These are phyloP conservation scores for Petrolisthes manimaculis DNA, from an alignment of 2,888 invertebrate genomes.

Conservation along the genomic window DNA sequence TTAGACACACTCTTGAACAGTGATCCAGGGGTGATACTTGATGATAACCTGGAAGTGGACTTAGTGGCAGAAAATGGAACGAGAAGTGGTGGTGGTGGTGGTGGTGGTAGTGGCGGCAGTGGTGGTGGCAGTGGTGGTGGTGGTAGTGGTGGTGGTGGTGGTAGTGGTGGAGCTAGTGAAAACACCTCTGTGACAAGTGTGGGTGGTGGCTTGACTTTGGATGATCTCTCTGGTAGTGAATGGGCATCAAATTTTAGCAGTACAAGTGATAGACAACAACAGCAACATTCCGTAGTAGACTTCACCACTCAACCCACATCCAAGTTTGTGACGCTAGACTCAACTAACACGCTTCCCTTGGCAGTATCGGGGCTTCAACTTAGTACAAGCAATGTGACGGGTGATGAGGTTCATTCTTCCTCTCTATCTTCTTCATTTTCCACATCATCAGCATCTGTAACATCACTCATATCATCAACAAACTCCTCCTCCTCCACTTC, in stretches of 20 bases:
- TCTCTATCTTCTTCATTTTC: constrained; percentile 48
- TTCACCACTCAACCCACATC: constrained; percentile 61
- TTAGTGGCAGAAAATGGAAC: constrained; percentile 49
- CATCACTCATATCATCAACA: constrained; percentile 43
- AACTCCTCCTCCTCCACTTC: constrained; percentile 37
- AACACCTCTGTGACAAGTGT: constrained; percentile 30
- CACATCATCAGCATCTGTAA: constrained; percentile 25
- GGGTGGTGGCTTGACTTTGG: constrained; percentile 47
- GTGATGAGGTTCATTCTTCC: constrained; percentile 57
- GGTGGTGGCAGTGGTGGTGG: constrained; percentile 25
- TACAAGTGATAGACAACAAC: constrained; percentile 55
- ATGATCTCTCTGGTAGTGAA: constrained; percentile 58
- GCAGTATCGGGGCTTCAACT: constrained; percentile 63
- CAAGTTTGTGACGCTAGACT: constrained; percentile 58
- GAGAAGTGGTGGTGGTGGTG: constrained; percentile 32
- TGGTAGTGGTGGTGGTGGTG: constrained; percentile 44
- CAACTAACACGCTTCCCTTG: constrained; percentile 60
- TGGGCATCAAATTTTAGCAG: constrained; percentile 61
- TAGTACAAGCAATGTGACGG: constrained; percentile 63
- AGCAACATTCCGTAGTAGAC: constrained; percentile 46
- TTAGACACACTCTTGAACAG: constrained; percentile 46
- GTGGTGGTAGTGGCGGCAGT: constrained; percentile 43
- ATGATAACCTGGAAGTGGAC: constrained; percentile 57
- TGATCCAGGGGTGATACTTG: constrained; percentile 55
- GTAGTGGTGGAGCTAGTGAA: constrained; percentile 17